Base-by-base conservation (phyloP, 2,797 vertebrate species). In the Acrossocheilus wenchowensis region DNA sequence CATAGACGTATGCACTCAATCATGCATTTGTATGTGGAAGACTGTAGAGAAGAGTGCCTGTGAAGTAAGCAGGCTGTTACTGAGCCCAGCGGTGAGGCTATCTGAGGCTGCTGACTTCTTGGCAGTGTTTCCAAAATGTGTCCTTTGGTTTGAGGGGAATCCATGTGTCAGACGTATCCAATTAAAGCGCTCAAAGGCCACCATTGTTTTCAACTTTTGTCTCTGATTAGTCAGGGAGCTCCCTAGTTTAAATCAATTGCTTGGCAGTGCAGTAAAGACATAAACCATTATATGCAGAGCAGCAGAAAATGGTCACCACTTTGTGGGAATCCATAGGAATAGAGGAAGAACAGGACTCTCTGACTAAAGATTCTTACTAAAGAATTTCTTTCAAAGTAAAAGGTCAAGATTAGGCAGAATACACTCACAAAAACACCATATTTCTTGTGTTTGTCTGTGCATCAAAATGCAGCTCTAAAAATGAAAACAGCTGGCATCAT, bases 101-200 rank as follows among this genome's bases (percentile, higher is more conserved):
- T 88, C n/a, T 64, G n/a, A 73, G 66, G 66, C n/a, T 36, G 83
- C 19, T 26, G 78, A 64, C 69, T 74, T 86, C 39, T 43, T 86
- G 39, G 78, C 66, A 86, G 21, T 14, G 54, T 60, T 69, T 86
- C 21, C 8, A 26, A 73, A 66, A 26, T 78, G 1, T 41, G 14
- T 26, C 30, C 30, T 81, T 81, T 64, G 6, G 69, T 81, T 36
- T 23, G 30, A 81, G 10, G 68, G 48, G 23, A 81, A 86, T 74
- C 54, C 69, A 74, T 69, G 57, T 88, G 84, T 73, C 87, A 86
- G 71, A 86, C 34, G 3, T 36, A 83, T 9, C 84, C 84, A 88
- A 81, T 86, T 77, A 80, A 48, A 83, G 9, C 75, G 34, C 41
- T 86, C 39, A 78, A 88, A 83, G 62, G 52, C 60, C 81, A 75